Evolutionary conservation across 2,888 invertebrate species (phyloP).

Genomic region (Dicroscelio sp.): DNA sequence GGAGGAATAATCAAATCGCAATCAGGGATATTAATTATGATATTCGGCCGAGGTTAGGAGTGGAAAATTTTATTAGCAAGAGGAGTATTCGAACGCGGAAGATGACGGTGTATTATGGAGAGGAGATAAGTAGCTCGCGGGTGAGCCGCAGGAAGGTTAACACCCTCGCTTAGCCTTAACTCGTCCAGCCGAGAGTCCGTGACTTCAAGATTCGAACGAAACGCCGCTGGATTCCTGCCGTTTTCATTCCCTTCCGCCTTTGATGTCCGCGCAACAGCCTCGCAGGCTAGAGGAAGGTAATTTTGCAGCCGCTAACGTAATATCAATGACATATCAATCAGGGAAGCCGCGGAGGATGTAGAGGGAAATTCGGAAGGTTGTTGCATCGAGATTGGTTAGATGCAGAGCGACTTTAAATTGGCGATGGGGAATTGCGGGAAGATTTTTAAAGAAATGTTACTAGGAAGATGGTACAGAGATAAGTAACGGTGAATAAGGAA

Average conservation of each 20-base stretch:
- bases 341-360: too few relatives aligned
- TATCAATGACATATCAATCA: constrained; percentile 71
- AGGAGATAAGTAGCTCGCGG: constrained; percentile 86
- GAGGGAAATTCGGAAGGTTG: too few relatives aligned
- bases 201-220: constrained; percentile 84
- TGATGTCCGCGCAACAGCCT: constrained; percentile 64
- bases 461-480: too few relatives aligned
- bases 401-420: too few relatives aligned
- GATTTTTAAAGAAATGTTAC: too few relatives aligned
- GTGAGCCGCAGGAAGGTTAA: constrained; percentile 89
- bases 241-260: constrained; percentile 80
- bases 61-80: constrained; percentile 52
- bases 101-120: constrained; percentile 86
- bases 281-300: constrained; percentile 45
- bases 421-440: too few relatives aligned
- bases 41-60: constrained; percentile 30
- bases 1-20: too few relatives aligned
- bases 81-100: constrained; percentile 82
- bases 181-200: constrained; percentile 86
- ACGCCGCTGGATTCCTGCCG: constrained; percentile 76
- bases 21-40: constrained; percentile 38
- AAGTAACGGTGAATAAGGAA: too few relatives aligned
- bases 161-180: constrained; percentile 89
- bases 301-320: constrained; percentile 43
- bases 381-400: too few relatives aligned